These are phyloP conservation scores for Typhlomys cinereus DNA, from an alignment of 2,113 vertebrate species.

Conservation along the genomic window DNA sequence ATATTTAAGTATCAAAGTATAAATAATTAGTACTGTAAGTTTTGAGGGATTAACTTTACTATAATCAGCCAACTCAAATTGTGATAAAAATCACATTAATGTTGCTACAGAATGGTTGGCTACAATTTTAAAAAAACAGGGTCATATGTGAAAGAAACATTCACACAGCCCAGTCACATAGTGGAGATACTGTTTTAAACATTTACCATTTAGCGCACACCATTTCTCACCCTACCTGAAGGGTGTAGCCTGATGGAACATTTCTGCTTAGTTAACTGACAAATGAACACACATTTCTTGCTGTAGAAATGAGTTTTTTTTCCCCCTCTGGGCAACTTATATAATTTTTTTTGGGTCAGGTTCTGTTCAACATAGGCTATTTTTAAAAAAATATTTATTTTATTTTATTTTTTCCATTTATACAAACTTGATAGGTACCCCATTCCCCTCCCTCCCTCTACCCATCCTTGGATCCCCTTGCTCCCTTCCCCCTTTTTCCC, in stretches of 20 bases:
- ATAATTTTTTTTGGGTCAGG: constrained; percentile 29
- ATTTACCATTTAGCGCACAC: not conserved
- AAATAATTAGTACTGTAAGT: constrained; percentile 19
- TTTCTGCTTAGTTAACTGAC: constrained; percentile 63
- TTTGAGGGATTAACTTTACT: constrained; percentile 49
- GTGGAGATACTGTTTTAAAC: constrained; percentile 43
- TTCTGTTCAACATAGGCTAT: constrained; percentile 45
- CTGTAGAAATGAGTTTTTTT: constrained; percentile 49
- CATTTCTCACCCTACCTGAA: constrained; percentile 52
- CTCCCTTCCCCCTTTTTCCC: no score
- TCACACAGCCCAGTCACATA: not conserved
- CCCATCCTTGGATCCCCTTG: no score
- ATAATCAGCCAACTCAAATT: constrained; percentile 22
- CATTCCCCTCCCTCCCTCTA: no score
- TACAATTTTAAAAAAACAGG: not conserved
- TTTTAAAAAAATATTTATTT: no score
- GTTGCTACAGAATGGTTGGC: constrained; percentile 12
- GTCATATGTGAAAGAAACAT: constrained; percentile 46
- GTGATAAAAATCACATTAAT: constrained; percentile 49
- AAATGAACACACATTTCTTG: constrained; percentile 42
- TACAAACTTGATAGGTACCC: no score
- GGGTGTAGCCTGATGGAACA: constrained; percentile 29
- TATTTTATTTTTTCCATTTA: no score
- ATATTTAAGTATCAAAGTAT: constrained; percentile 19
- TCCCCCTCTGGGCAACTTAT: constrained; percentile 26